Evolutionary conservation across 1,140 invertebrate species (phyloP).

Genomic region (Drosophila ficusphila): DNA sequence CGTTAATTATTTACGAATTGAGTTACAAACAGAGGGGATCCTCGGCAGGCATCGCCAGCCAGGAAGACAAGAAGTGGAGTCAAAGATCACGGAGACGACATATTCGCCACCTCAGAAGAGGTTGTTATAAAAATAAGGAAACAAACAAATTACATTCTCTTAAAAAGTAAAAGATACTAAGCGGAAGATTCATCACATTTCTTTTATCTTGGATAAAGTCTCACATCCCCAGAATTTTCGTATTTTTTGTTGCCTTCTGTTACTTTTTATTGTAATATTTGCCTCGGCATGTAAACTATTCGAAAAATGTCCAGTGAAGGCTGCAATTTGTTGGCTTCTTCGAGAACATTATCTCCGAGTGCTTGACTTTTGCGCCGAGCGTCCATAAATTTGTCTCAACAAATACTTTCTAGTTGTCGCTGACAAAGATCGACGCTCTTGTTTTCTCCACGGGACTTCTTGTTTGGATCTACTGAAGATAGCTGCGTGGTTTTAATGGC

Average conservation of each 20-base stretch:
- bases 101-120: conserved; percentile 31
- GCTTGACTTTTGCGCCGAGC: conserved; percentile 81
- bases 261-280: neutral
- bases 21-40: conserved; percentile 52
- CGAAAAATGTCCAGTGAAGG: conserved; percentile 65
- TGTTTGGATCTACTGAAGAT: conserved; percentile 54
- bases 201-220: neutral
- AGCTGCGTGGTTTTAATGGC: conserved; percentile 54
- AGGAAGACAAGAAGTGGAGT: conserved; percentile 24
- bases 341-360: conserved; percentile 73
- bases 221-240: too few species aligned
- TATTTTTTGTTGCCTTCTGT: neutral
- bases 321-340: conserved; percentile 76
- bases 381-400: conserved; percentile 81
- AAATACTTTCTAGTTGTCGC: conserved; percentile 60
- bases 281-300: conserved; percentile 34
- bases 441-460: too few species aligned
- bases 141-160: too few species aligned
- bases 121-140: too few species aligned
- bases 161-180: too few species aligned
- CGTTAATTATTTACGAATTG: conserved; percentile 84
- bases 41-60: conserved; percentile 35
- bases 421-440: conserved; percentile 42
- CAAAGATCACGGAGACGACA: conserved; percentile 71
- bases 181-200: too few species aligned